Conservation (phyloP, 2,113 vertebrate species). For the Redunca redunca region DNA sequence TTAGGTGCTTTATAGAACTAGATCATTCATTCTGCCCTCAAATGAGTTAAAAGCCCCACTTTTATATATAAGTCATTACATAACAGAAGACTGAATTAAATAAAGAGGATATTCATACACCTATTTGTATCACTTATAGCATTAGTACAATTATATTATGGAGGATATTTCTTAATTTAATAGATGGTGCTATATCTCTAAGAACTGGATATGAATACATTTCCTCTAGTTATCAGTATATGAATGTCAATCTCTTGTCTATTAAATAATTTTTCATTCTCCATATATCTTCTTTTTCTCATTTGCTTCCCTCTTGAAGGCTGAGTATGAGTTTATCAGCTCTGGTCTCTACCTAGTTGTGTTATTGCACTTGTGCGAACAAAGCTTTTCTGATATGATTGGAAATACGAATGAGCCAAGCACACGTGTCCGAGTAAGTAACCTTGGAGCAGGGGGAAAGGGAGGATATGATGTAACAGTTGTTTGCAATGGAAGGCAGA, state of each 20-base stretch:
- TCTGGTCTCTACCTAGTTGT: slow-evolving; percentile 98
- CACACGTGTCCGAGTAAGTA: slow-evolving; percentile 91
- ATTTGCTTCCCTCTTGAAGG: slow-evolving; percentile 81
- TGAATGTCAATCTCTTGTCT: not conserved
- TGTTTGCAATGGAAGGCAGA: slow-evolving; percentile 17
- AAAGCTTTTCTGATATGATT: slow-evolving; percentile 96
- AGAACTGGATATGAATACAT: not conserved
- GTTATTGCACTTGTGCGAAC: slow-evolving; percentile 95
- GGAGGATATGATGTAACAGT: not conserved
- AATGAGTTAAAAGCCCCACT: not conserved
- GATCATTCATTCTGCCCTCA: not conserved
- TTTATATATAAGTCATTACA: slow-evolving; percentile 1
- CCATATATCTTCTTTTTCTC: slow-evolving; percentile 42
- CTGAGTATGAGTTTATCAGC: slow-evolving; percentile 98
- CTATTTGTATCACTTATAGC: not conserved
- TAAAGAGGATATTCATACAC: not conserved
- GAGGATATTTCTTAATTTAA: not conserved
- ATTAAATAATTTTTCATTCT: slow-evolving; percentile 52
- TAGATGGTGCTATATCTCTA: not conserved
- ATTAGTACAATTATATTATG: not conserved
- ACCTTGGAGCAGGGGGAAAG: not conserved
- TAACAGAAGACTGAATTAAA: not conserved
- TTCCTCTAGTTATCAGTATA: slow-evolving; percentile 38
- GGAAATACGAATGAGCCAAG: slow-evolving; percentile 91
- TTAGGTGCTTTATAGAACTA: not conserved